Evolutionary conservation across 2,113 vertebrate species (phyloP), one percentile per base, ranked within the genome.

Genomic region (Tychaedon coryphoeus): DNA sequence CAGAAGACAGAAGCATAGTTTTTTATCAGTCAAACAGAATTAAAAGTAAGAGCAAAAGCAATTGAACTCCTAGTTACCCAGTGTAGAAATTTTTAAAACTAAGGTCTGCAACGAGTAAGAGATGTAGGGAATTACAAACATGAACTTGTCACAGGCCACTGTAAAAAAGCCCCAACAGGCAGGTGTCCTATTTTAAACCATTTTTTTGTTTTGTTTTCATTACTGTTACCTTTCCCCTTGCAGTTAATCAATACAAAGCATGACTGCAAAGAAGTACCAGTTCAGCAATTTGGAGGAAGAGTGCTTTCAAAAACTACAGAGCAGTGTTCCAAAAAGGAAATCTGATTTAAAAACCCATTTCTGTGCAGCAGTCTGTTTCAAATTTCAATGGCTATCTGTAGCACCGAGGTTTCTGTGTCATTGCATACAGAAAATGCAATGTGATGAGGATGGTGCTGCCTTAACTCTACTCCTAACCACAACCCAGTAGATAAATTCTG

Each of bases 401-500:
- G 72, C 42, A 74, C 38, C 83, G 74, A 51, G 70, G 29, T 77
- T 67, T 84, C 64, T 83, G 65, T 87, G 80, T 71, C 78, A 65
- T 1, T 75, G 60, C 38, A 54, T 10, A 36, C 40, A 58, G 72
- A 57, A 90, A 51, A 58, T 15, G 6, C 60, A 64, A 62, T 0
- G 5, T 78, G 77, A 51, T 29, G 50, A 17, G 58, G 82, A 79
- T 54, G 38, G 56, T 57, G 69, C 84, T 73, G 67, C 53, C 84
- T 84, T 72, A 58, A 58, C 60, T 71, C 66, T n/a, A 12, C 53
- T 81, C 47, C 78, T 83, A 92, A 88, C 86, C 82, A 91, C 66
- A 92, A 43, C 48, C 51, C 24, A 4, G 64, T 15, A 93, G 93
- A 90, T 90, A 92, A 93, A 87, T 85, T 94, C 88, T 94, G 85